Evolutionary conservation across 1,140 invertebrate species (phyloP).

Genomic region (Armadillidium nasatum): DNA sequence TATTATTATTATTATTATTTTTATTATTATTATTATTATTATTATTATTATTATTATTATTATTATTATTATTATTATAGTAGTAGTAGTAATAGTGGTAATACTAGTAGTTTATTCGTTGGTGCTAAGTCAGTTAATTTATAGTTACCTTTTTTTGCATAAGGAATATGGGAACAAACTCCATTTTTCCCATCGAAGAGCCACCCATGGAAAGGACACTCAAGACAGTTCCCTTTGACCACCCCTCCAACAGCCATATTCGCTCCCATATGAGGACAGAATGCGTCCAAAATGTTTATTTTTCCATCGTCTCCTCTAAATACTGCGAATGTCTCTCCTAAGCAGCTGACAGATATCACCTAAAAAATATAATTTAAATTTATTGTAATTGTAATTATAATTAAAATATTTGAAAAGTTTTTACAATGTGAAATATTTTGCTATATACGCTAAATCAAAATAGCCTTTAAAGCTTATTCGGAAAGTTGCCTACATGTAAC

Average conservation of each 20-base stretch:
- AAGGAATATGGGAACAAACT: constrained; percentile 65
- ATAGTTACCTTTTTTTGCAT: constrained; percentile 53
- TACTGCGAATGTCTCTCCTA: constrained; percentile 58
- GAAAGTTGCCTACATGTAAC: too few species aligned
- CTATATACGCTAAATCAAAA: too few species aligned
- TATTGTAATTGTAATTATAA: neutral
- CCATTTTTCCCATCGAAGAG: constrained; percentile 68
- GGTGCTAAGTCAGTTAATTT: too few species aligned
- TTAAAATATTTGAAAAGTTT: neutral
- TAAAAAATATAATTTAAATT: neutral
- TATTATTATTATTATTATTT: too few species aligned
- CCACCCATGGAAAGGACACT: constrained; percentile 88
- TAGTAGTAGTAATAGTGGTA: constrained; percentile 1
- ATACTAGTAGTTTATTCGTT: neutral
- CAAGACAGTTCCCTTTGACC: constrained; percentile 69
- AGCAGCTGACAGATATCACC: constrained; percentile 29
- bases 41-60: constrained; percentile 16
- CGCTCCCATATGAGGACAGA: constrained; percentile 84
- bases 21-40: neutral
- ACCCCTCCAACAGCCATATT: constrained; percentile 72
- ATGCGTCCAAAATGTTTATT: constrained; percentile 71
- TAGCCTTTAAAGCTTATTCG: too few species aligned
- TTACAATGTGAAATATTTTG: too few species aligned
- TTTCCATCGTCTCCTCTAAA: constrained; percentile 60
- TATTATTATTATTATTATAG: neutral